phyloP scores from a whole-genome alignment of 2,888 invertebrate species.

The Drosophila fungiperda region DNA sequence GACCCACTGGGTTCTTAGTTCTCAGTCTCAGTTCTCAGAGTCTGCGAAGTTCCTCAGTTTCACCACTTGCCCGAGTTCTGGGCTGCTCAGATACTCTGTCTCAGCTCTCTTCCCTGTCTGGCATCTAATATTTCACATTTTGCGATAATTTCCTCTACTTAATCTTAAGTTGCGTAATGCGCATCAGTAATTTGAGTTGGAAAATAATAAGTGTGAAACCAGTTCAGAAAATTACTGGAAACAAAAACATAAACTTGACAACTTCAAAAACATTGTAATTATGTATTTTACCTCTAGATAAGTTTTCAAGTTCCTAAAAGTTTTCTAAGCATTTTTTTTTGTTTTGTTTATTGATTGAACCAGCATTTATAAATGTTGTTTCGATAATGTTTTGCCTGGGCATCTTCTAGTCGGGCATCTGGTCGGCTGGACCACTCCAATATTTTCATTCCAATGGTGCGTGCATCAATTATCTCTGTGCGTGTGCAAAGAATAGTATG shows the following conservation, averaged over 20 bases:
- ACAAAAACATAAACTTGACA: neutral
- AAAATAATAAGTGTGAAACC: neutral
- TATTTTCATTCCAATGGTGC: conserved; percentile 36
- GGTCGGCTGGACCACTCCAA: neutral
- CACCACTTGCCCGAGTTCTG: conserved; percentile 11
- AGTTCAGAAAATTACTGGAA: neutral
- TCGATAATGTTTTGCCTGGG: neutral
- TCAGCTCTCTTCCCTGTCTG: conserved; percentile 21
- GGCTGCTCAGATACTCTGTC: conserved; percentile 11
- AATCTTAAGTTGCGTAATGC: no score
- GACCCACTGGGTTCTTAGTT: conserved; percentile 36
- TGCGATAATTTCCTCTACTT: neutral
- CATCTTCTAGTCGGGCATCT: neutral
- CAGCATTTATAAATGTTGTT: neutral
- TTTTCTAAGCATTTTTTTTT: neutral
- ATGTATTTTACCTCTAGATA: neutral
- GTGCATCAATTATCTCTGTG: conserved; percentile 72
- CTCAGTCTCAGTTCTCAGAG: conserved; percentile 34
- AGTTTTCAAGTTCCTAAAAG: neutral
- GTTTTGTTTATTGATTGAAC: neutral
- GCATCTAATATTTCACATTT: conserved; percentile 46
- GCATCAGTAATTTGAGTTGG: neutral
- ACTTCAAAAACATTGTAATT: neutral
- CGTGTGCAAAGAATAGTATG: conserved; percentile 61
- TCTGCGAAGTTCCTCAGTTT: conserved; percentile 23